Base-by-base conservation (phyloP, 2,113 vertebrate genomes). In the Sigmodon hispidus region DNA sequence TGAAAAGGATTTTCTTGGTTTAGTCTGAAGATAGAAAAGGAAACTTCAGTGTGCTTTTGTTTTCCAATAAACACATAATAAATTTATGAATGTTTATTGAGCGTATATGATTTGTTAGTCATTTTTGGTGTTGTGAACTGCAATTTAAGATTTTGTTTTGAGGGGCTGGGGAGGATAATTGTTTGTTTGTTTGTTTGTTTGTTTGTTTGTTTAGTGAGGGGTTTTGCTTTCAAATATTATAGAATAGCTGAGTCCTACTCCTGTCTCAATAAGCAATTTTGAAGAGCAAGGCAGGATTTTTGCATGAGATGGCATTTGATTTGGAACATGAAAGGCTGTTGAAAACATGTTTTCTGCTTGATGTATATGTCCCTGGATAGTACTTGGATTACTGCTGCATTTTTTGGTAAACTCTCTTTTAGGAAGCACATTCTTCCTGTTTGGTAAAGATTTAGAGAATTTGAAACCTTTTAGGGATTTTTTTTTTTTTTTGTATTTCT, bases 241-340 rank as follows among this genome's bases (percentile, higher is more conserved):
- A 43, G n/a, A 89, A 67, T 93, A 88, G 69, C 63, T 89, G 11
- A 96, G 61, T 85, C 52, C 73, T 86, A 52, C 13, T 93, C 48
- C 29, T 75, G 29, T 83, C 87, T 86, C 57, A 89, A 7, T 97
- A 77, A 83, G 67, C 92, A 80, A 94, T 36, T 65, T 94, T 94
- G 86, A 91, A 93, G 59, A 89, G 31, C 77, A 76, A 92, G 65
- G 17, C 57, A 89, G 75, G 16, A 17, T 48, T 91, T 90, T 93
- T 76, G 3, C 52, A 88, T 76, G 45, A 94, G 61, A 16, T 63
- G 55, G 36, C 7, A 12, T 92, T 92, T 93, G 61, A 94, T 70
- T 89, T 87, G 67, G 61, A 97, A 69, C 63, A 50, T 86, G 67
- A 84, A 84, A 91, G 87, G 61, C 80, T 67, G 1, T 61, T 83